Base-by-base conservation (phyloP, 2,888 invertebrate genomes). In the Nezara viridula region DNA sequence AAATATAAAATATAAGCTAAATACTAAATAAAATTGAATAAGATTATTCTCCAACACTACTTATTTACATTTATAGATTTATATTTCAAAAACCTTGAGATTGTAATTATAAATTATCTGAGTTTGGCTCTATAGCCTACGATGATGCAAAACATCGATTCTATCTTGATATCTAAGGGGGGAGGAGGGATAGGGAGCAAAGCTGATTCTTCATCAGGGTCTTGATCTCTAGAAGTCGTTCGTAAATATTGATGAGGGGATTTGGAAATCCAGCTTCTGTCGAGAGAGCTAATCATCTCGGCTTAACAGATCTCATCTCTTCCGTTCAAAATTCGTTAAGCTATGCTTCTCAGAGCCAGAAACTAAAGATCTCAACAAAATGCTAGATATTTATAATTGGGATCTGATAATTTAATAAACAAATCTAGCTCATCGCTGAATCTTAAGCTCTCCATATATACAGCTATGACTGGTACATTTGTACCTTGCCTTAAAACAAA, bases 211-310 rank as follows among this genome's bases (percentile, higher is more conserved):
- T 73, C 66, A 37, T 37, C 66, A 21, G 27, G 27, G 19, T 32
- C 32, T 7, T 27, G 7, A 60, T 60, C 55, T 55, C 10, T 24
- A n/a, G 32, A 66, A 66, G 19, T 32, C 37, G 19, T 73, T 73
- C 66, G 66, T 73, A 21, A 73, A 73, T 73, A 73, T 73, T 73
- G 37, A 73, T 73, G 66, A 73, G 66, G 21, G 66, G 27, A 27
- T 60, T 16, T 27, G 27, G 60, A 60, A 60, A 60, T 60, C 60
- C 60, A 32, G 19, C 32, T 37, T 73, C 19, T 4, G 27, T 60
- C 19, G 66, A 32, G 32, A 66, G 19, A 60, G 52, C 55, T 27
- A 27, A 14, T 7, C 1, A 16, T 32, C 27, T 66, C 16, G 66
- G 66, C 66, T 66, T 66, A 21, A 37, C 19, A 37, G 19, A 73